Base-by-base conservation (phyloP, 1,140 invertebrate species). In the Wasmannia auropunctata region DNA sequence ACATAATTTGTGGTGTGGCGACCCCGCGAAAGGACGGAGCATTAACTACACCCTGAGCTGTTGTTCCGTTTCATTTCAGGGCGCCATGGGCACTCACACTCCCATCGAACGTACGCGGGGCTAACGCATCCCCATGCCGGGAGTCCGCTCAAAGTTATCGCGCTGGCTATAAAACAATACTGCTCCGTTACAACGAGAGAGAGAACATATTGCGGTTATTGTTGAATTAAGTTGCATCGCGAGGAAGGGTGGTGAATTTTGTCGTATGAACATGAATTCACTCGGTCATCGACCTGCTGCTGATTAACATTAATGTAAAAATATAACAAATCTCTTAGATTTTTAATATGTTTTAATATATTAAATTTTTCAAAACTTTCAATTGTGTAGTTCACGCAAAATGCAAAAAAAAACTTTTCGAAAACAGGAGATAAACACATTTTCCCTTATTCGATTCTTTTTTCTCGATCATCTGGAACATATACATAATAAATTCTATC, bases 151-250 rank as follows among this genome's bases (percentile, higher is more conserved):
- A 49, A 92, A 93, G 91, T 94, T 93, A 93, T 93, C 93, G 91
- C 86, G 49, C 11, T 77, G 88, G 91, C 92, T 92, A 93, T 94
- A 94, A 94, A 95, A 94, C 94, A 94, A 95, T 94, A 93, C 92
- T 67, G 91, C 62, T 90, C 85, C 56, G 75, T 90, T 87, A 84
- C 88, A 70, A 40, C 70, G 87, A 83, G 91, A 92, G 86, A 88
- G 76, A 89, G 75, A 91, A 86, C 92, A 94, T 92, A 94, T 93
- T 93, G 93, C 79, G 87, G 91, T 93, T 92, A 92, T 91, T 88
- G 91, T 93, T 75, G 86, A 90, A 88, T 88, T 79, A 89, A 89
- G 72, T 87, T 77, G 67, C 77, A 54, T 75, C 80, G 70, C 84
- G 69, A 65, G 34, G 46, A 62, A 85, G 86, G 83, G 76, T 79